These are phyloP conservation scores for Peromyscus maniculatus DNA, from an alignment of 2,113 vertebrate species.

Conservation along the genomic window DNA sequence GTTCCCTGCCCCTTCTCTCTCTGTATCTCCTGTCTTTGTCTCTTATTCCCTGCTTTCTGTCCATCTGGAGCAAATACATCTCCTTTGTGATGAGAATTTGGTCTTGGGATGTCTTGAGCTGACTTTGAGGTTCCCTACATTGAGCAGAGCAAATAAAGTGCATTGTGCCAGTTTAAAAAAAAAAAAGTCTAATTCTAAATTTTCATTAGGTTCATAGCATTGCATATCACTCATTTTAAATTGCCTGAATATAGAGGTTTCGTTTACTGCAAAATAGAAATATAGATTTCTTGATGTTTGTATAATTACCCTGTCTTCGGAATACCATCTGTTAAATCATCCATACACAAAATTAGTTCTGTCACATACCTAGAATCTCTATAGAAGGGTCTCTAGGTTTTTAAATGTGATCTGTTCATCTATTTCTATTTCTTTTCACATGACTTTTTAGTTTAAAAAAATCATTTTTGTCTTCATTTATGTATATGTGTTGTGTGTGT, in stretches of 20 bases:
- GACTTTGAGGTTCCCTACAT: background rate
- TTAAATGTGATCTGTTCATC: background rate
- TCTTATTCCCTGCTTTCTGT: background rate
- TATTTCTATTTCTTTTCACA: background rate
- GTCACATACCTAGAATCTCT: background rate
- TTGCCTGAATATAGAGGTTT: background rate
- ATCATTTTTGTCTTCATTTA: background rate
- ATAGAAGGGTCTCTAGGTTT: background rate
- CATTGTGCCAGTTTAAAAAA: no score
- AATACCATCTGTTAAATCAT: background rate
- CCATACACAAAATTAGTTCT: background rate
- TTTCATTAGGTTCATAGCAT: background rate
- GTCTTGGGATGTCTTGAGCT: background rate
- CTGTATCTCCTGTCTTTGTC: background rate
- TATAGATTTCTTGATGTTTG: background rate
- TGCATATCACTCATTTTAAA: background rate
- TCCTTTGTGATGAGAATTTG: background rate
- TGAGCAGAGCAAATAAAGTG: background rate
- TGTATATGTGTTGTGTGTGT: no score
- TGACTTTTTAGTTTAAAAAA: background rate
- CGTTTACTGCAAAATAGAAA: background rate
- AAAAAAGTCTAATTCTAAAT: background rate
- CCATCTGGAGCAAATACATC: background rate
- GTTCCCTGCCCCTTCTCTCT: background rate
- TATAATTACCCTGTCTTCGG: background rate